Percentiles rank a stretch among this genome's conserved stretches.
phyloP scores from a whole-genome alignment of 2,797 vertebrate genomes.

The Otus scops region DNA sequence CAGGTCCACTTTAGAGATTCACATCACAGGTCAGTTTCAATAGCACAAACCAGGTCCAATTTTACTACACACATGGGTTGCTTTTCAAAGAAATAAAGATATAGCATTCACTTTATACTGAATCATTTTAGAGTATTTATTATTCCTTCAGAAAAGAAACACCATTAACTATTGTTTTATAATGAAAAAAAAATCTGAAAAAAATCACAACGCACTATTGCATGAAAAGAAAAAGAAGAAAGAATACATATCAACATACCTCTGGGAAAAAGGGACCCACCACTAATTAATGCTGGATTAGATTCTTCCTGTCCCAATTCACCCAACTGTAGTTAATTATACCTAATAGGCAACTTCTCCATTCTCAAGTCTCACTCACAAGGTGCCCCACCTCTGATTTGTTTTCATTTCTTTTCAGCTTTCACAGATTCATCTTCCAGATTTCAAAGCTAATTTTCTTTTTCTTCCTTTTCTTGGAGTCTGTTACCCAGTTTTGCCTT shows the following conservation, averaged over 20 bases:
- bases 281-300: neutral
- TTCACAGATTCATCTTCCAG: neutral
- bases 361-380: neutral
- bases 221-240: neutral
- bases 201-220: neutral
- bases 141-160: neutral
- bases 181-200: neutral
- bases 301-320: neutral
- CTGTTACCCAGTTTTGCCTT: neutral
- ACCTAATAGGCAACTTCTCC: fast-evolving
- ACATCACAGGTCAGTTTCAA: neutral
- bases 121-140: neutral
- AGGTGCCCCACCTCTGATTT: neutral
- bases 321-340: neutral
- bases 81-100: neutral
- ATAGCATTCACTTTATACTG: neutral
- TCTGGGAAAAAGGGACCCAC: neutral
- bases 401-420: neutral
- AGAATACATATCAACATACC: neutral
- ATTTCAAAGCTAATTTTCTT: neutral
- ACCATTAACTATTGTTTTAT: neutral
- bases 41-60: neutral
- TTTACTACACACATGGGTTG: neutral
- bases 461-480: neutral
- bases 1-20: neutral